phyloP scores from a whole-genome alignment of 2,888 invertebrate genomes.

The Rutpela maculata region DNA sequence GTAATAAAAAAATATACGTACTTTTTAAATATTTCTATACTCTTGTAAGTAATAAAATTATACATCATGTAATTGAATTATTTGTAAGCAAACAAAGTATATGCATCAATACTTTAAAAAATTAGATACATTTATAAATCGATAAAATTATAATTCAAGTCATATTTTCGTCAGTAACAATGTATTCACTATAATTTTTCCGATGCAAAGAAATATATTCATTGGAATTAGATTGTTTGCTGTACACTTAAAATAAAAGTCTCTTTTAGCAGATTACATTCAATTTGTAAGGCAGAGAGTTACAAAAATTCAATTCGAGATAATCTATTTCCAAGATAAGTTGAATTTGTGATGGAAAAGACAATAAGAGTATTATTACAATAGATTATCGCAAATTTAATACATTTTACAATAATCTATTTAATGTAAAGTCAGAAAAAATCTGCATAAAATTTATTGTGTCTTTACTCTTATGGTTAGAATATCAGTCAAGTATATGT shows the following conservation, averaged over 20 bases:
- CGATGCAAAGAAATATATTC: neutral
- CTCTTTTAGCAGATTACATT: neutral
- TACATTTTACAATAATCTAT: neutral
- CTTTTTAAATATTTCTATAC: constrained; percentile 46
- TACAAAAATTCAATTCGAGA: neutral
- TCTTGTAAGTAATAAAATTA: constrained; percentile 45
- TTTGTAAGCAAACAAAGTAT: constrained; percentile 4
- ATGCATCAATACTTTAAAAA: neutral
- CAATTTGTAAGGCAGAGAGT: neutral
- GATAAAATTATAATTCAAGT: neutral
- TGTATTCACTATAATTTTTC: neutral
- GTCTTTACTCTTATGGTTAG: constrained; percentile 7
- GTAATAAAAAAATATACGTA: constrained; percentile 30
- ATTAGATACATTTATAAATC: neutral
- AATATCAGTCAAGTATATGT: constrained; percentile 35
- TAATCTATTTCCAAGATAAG: neutral
- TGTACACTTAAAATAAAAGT: neutral
- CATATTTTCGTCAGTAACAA: neutral
- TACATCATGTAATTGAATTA: constrained; percentile 22
- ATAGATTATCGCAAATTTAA: neutral
- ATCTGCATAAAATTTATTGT: constrained; percentile 2
- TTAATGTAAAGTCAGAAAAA: constrained; percentile 5
- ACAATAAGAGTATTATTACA: neutral
- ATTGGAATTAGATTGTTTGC: neutral
- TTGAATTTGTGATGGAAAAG: neutral